These are phyloP conservation scores for Ophioninae sp. DNA, from an alignment of 2,888 invertebrate genomes.

Conservation along the genomic window DNA sequence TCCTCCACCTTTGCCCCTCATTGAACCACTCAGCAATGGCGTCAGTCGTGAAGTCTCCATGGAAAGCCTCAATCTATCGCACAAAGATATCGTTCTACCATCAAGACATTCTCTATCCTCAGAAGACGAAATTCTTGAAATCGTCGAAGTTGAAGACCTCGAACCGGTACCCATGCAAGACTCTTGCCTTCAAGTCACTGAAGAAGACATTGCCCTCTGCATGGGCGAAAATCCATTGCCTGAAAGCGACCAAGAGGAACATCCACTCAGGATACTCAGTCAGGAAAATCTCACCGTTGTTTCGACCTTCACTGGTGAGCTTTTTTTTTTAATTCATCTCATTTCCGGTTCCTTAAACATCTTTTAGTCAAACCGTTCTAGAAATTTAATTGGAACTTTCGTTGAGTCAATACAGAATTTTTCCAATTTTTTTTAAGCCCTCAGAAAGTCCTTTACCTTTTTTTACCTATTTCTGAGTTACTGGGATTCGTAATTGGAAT, in stretches of 20 bases:
- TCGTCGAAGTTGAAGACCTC: slow-evolving; percentile 90
- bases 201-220: slow-evolving; percentile 94
- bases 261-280: slow-evolving; percentile 93
- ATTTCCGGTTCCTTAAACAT: neutral
- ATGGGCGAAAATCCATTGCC: slow-evolving; percentile 90
- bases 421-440: too few relatives aligned
- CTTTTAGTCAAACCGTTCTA: too few relatives aligned
- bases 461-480: too few relatives aligned
- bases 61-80: slow-evolving; percentile 90
- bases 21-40: slow-evolving; percentile 87
- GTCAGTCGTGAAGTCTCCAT: slow-evolving; percentile 90
- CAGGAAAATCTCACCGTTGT: slow-evolving; percentile 95
- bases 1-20: slow-evolving; percentile 90
- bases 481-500: too few relatives aligned
- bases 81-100: slow-evolving; percentile 86
- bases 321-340: too few relatives aligned
- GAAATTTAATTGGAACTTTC: too few relatives aligned
- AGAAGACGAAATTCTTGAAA: slow-evolving; percentile 90
- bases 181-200: slow-evolving; percentile 93
- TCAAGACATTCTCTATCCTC: slow-evolving; percentile 84
- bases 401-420: too few relatives aligned
- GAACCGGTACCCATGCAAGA: slow-evolving; percentile 94
- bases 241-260: slow-evolving; percentile 90
- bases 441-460: too few relatives aligned
- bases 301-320: slow-evolving; percentile 91